Percentiles rank a stretch among this genome's conserved stretches.
These are phyloP conservation scores for Pelodiscus sinensis DNA, from an alignment of 2,113 vertebrate genomes.

Conservation along the genomic window DNA sequence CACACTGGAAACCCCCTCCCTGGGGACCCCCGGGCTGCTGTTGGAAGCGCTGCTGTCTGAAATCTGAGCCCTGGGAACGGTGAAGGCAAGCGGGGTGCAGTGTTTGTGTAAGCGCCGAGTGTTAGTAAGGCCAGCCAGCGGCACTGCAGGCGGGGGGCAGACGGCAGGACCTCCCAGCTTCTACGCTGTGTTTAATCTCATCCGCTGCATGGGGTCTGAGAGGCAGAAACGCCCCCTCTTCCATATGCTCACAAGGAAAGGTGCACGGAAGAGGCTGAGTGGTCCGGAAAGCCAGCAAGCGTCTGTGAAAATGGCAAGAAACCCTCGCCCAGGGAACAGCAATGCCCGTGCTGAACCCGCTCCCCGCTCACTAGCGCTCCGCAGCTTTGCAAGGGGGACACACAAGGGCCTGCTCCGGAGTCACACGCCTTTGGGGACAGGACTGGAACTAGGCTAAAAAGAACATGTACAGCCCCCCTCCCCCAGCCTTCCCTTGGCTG, in stretches of 20 bases:
- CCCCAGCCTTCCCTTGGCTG: background rate
- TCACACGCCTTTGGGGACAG: background rate
- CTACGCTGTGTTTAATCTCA: background rate
- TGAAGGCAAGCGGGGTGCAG: background rate
- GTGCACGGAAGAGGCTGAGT: background rate
- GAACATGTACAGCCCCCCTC: background rate
- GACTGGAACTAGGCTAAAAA: background rate
- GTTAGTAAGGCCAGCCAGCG: background rate
- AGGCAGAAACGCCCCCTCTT: background rate
- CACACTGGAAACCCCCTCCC: background rate
- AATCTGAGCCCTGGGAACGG: background rate
- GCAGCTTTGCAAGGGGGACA: background rate
- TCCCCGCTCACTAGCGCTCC: background rate
- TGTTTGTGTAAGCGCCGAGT: background rate
- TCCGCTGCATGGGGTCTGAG: background rate
- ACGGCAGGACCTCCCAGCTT: background rate
- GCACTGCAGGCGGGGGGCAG: background rate
- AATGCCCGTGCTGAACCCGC: background rate
- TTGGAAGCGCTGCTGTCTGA: background rate
- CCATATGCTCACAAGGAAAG: background rate
- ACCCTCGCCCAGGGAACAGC: background rate
- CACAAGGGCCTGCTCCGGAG: background rate
- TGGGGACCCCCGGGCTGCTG: background rate
- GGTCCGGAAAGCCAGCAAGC: background rate
- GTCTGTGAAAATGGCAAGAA: background rate